Evolutionary conservation across 2,888 invertebrate species (phyloP).

Genomic region (Apamea sordens): DNA sequence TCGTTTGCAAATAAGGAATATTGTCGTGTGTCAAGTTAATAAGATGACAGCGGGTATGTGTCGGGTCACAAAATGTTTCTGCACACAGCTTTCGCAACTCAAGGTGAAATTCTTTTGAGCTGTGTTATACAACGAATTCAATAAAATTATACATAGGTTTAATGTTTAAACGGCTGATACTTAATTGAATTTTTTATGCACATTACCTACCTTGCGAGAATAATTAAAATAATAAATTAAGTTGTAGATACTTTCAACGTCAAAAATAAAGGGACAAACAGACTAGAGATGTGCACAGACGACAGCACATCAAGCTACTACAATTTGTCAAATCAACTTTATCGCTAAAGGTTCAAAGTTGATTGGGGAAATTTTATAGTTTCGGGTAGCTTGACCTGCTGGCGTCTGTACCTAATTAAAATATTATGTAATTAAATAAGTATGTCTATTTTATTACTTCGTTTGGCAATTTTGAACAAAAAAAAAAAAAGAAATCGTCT

Average conservation of each 20-base stretch:
- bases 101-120: constrained; percentile 81
- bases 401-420: no score
- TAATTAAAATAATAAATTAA: constrained; percentile 2
- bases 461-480: no score
- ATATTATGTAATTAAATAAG: no score
- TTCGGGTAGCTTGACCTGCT: no score
- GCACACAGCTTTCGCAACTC: constrained; percentile 79
- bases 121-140: constrained; percentile 52
- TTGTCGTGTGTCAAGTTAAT: constrained; percentile 31
- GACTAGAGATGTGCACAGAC: not conserved
- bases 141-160: constrained; percentile 45
- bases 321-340: no score
- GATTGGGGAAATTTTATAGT: no score
- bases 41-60: constrained; percentile 36
- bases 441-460: no score
- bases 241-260: not conserved
- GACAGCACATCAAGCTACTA: no score
- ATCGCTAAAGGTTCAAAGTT: no score
- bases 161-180: constrained; percentile 41
- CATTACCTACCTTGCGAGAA: constrained; percentile 8
- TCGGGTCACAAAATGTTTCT: constrained; percentile 61
- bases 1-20: not conserved
- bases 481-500: no score
- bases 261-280: not conserved
- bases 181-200: constrained; percentile 60